Evolutionary conservation across 2,888 invertebrate genomes (phyloP).

Genomic region (Drosophila aldrichi): DNA sequence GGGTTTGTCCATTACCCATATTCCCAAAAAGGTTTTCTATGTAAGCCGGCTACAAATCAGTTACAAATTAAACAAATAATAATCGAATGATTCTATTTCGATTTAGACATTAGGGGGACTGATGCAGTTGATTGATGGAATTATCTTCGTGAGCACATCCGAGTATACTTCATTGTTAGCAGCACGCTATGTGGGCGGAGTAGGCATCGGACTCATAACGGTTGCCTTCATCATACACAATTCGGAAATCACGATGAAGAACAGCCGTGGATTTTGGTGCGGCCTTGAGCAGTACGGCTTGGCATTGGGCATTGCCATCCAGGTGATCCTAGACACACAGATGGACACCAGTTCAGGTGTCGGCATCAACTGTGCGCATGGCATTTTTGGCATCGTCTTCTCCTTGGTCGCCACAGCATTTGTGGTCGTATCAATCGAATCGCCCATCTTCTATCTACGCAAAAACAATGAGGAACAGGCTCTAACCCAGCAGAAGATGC

Average conservation of each 20-base stretch:
- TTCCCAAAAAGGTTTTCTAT: slow-evolving; percentile 62
- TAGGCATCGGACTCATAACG: slow-evolving; percentile 71
- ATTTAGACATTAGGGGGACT: slow-evolving; percentile 48
- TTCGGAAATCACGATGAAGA: slow-evolving; percentile 59
- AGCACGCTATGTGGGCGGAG: slow-evolving; percentile 77
- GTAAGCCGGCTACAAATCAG: slow-evolving; percentile 32
- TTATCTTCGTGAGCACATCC: slow-evolving; percentile 69
- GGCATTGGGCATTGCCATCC: slow-evolving; percentile 69
- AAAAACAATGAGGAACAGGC: slow-evolving; percentile 68
- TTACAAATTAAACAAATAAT: not conserved
- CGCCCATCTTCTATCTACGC: slow-evolving; percentile 73
- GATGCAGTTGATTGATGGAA: slow-evolving; percentile 64
- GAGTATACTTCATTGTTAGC: slow-evolving; percentile 55
- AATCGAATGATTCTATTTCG: not conserved
- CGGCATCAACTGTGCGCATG: slow-evolving; percentile 62
- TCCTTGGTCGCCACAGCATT: slow-evolving; percentile 41
- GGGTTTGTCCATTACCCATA: slow-evolving; percentile 35
- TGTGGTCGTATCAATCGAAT: slow-evolving; percentile 61
- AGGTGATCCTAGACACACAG: slow-evolving; percentile 59
- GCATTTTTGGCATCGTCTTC: slow-evolving; percentile 67
- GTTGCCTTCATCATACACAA: slow-evolving; percentile 72
- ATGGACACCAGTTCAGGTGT: slow-evolving; percentile 35
- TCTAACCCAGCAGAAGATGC: slow-evolving; percentile 35
- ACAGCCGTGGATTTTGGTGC: slow-evolving; percentile 60
- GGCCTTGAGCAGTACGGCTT: slow-evolving; percentile 69